Evolutionary conservation across 1,140 invertebrate species (phyloP).

Genomic region (Drosophila punjabiensis): DNA sequence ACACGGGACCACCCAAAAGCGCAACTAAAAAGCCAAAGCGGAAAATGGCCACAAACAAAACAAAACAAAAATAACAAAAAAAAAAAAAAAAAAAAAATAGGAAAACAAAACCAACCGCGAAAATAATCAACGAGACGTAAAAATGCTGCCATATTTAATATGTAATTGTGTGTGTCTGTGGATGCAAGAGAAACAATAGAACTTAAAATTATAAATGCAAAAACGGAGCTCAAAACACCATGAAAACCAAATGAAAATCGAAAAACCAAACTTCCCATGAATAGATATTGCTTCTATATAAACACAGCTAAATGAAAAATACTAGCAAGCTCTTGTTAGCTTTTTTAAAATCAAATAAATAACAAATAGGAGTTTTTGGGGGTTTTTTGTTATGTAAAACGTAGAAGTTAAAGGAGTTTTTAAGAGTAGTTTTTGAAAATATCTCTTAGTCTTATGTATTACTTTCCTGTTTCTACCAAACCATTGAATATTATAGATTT

Average conservation of each 20-base stretch:
- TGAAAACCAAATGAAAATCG: conserved; percentile 58
- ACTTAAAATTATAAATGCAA: conserved; percentile 67
- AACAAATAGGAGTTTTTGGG: neutral
- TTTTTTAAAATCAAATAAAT: conserved; percentile 1
- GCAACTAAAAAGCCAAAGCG: conserved; percentile 58
- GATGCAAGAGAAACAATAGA: conserved; percentile 40
- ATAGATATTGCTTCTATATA: conserved; percentile 54
- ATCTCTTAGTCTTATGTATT: neutral
- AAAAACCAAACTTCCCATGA: conserved; percentile 51
- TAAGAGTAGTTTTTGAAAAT: neutral
- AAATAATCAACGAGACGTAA: conserved; percentile 60
- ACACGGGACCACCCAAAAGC: conserved; percentile 30
- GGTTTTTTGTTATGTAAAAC: neutral
- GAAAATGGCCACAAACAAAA: conserved; percentile 48
- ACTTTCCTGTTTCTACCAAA: neutral
- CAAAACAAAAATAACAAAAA: neutral
- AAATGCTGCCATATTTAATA: conserved; percentile 63
- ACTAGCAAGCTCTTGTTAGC: neutral
- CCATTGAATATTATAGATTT: neutral
- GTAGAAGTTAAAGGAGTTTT: neutral
- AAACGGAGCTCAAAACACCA: conserved; percentile 55
- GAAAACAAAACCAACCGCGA: conserved; percentile 32
- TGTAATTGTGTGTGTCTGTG: conserved; percentile 42
- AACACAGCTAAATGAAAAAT: conserved; percentile 5
- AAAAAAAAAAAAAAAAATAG: neutral